phyloP scores from a whole-genome alignment of 1,140 invertebrate species.

The Battus philenor region DNA sequence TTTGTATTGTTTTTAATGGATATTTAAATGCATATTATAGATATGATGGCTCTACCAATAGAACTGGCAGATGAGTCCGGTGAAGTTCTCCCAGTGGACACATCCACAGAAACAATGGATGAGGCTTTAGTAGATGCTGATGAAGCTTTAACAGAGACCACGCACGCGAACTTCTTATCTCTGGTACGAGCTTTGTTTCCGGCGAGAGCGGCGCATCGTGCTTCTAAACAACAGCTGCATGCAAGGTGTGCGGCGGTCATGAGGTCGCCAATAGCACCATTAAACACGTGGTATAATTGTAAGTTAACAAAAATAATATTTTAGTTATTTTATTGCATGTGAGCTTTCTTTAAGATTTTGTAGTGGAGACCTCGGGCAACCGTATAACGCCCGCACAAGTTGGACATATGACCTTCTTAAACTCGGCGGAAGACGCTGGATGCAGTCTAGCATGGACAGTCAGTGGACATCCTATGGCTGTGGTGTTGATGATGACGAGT shows the following conservation, averaged over 20 bases:
- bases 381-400: too few species aligned
- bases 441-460: too few species aligned
- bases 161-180: conserved; percentile 89
- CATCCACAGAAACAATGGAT: conserved; percentile 66
- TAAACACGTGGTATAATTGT: conserved; percentile 87
- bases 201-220: conserved; percentile 87
- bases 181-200: conserved; percentile 88
- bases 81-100: conserved; percentile 43
- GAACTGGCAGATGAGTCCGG: conserved; percentile 58
- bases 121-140: conserved; percentile 73
- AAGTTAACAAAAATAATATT: too few species aligned
- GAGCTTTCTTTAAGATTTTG: too few species aligned
- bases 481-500: too few species aligned
- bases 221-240: conserved; percentile 84
- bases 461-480: too few species aligned
- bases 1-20: too few species aligned
- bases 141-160: conserved; percentile 77
- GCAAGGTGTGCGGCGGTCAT: conserved; percentile 87
- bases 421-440: too few species aligned
- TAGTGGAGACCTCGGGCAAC: too few species aligned
- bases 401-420: too few species aligned
- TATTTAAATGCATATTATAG: conserved; percentile 26
- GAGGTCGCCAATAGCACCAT: conserved; percentile 85
- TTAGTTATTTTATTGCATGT: too few species aligned
- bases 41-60: conserved; percentile 67